Conservation (phyloP, 2,797 vertebrate genomes). For the Zalophus californianus region DNA sequence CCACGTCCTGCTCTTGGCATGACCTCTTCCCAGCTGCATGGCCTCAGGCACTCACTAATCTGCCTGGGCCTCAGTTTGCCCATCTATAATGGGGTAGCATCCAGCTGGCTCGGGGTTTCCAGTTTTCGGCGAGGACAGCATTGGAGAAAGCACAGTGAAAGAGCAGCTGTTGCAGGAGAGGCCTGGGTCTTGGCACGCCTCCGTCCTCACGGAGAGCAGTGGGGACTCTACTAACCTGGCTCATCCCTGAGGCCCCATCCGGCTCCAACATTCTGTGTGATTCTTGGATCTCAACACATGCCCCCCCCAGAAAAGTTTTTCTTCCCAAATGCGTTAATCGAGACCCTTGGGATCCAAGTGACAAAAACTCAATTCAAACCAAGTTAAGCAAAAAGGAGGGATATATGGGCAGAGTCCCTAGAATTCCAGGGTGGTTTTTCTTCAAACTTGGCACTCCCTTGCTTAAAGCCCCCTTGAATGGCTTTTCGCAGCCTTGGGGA, state of each 20-base stretch:
- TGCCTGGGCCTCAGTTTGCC: not conserved
- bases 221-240: not conserved
- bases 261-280: not conserved
- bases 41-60: not conserved
- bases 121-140: not conserved
- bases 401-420: not conserved
- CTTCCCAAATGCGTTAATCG: not conserved
- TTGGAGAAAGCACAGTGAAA: not conserved
- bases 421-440: not conserved
- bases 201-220: accelerated
- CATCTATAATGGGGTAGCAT: not conserved
- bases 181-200: not conserved
- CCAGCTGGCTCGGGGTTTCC: not conserved
- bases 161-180: not conserved
- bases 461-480: not conserved
- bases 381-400: not conserved
- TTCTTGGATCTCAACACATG: not conserved
- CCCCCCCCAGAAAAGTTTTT: not conserved
- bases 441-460: not conserved
- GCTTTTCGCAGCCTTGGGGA: not conserved
- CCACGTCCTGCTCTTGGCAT: accelerated
- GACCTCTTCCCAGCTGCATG: not conserved
- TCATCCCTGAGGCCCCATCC: not conserved
- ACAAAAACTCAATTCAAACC: not conserved
- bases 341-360: not conserved